phyloP scores from a whole-genome alignment of 2,797 vertebrate genomes.

The Phrynocephalus forsythii region DNA sequence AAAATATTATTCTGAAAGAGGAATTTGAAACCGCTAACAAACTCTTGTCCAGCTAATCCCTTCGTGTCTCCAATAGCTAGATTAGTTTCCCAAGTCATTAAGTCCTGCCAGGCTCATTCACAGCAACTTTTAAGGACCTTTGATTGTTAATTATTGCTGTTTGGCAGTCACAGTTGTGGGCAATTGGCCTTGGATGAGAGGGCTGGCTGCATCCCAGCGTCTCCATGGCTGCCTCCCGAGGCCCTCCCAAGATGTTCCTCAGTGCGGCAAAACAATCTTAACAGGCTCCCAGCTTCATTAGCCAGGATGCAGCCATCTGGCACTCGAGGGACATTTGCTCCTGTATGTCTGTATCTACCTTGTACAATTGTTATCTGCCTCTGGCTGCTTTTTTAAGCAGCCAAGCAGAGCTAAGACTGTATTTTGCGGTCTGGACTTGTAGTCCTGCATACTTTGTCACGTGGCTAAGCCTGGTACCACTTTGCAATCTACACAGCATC shows the following conservation, averaged over 20 bases:
- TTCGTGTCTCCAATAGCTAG: not conserved
- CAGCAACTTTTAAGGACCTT: slow-evolving; percentile 26
- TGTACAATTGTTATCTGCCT: not conserved
- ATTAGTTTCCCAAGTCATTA: not conserved
- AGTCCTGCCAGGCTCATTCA: slow-evolving; percentile 1
- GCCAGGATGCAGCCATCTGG: not conserved
- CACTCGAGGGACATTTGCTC: not conserved
- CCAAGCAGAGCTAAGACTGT: not conserved
- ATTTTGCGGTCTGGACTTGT: not conserved
- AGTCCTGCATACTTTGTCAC: not conserved
- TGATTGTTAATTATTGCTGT: slow-evolving; percentile 30
- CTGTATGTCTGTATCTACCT: not conserved
- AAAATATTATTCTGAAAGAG: not conserved
- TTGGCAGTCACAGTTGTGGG: not conserved
- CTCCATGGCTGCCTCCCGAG: not conserved
- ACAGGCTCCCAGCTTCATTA: not conserved
- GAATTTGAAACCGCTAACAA: not conserved
- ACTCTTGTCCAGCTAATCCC: not conserved
- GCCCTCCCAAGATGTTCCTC: not conserved
- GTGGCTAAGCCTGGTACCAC: not conserved
- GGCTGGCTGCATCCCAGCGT: slow-evolving; percentile 14
- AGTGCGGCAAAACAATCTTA: not conserved
- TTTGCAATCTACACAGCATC: too few relatives aligned
- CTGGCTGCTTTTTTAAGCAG: not conserved
- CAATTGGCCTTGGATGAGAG: slow-evolving; percentile 26